These are phyloP conservation scores for Drosophila flavopinicola DNA, from an alignment of 2,888 invertebrate species.

Conservation along the genomic window DNA sequence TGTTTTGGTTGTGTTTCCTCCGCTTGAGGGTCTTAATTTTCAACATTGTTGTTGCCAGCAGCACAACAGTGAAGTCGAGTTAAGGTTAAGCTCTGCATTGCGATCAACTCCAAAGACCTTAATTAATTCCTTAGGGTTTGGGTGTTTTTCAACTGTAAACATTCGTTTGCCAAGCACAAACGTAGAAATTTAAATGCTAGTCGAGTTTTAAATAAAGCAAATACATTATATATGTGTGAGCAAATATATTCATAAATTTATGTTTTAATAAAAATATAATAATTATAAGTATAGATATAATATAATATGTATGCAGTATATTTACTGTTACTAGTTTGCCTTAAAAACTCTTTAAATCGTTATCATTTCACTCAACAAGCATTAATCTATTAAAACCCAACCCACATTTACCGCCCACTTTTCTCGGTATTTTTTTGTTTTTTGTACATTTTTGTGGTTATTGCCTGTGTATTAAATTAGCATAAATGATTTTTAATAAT, in stretches of 20 bases:
- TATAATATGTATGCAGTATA: not conserved
- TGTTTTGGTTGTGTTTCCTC: slow-evolving; percentile 30
- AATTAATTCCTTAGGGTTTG: slow-evolving; percentile 59
- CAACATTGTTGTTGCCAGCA: slow-evolving; percentile 56
- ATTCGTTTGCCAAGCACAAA: slow-evolving; percentile 2
- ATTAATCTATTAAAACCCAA: slow-evolving; percentile 5
- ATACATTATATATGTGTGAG: too few relatives aligned
- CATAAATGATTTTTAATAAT: slow-evolving; percentile 81
- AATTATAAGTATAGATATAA: too few relatives aligned
- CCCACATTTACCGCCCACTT: slow-evolving; percentile 14
- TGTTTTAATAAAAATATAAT: too few relatives aligned
- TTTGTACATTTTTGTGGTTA: slow-evolving; percentile 66
- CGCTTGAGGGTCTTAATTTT: slow-evolving; percentile 72
- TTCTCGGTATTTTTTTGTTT: slow-evolving; percentile 17
- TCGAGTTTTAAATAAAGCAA: too few relatives aligned
- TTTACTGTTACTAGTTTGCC: too few relatives aligned
- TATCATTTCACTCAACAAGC: slow-evolving; percentile 1
- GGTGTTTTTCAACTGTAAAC: slow-evolving; percentile 36
- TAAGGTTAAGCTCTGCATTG: slow-evolving; percentile 58
- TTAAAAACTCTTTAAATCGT: slow-evolving; percentile 27
- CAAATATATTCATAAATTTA: too few relatives aligned
- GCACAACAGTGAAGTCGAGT: slow-evolving; percentile 31
- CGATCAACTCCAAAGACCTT: slow-evolving; percentile 49
- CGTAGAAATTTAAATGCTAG: slow-evolving; percentile 10
- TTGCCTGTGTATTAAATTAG: slow-evolving; percentile 80